Percentiles rank a stretch among this genome's conserved stretches.
Evolutionary conservation across 2,113 vertebrate species (phyloP).

Genomic region (Dendropsophus ebraccatus): DNA sequence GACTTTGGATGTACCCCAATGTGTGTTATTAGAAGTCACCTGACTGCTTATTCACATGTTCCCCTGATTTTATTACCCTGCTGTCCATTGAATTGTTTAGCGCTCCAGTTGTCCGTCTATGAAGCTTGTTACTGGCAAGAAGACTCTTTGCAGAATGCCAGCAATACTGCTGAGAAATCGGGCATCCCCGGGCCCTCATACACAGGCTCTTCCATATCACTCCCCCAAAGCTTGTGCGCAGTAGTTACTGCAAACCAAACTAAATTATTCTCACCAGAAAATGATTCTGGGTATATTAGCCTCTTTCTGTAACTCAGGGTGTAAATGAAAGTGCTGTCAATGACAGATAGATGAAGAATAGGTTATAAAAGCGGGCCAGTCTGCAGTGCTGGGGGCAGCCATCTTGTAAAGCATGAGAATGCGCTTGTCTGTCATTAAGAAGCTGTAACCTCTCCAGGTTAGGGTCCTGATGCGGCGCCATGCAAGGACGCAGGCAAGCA

Average conservation of each 20-base stretch:
- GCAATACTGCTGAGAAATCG: conserved; percentile 35
- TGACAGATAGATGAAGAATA: not conserved
- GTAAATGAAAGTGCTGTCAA: not conserved
- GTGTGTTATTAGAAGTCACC: not conserved
- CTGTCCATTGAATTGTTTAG: not conserved
- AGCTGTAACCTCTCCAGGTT: not conserved
- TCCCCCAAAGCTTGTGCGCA: not conserved
- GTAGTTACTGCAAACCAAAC: not conserved
- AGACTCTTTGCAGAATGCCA: not conserved
- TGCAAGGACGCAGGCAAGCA: no score
- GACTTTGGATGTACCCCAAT: not conserved
- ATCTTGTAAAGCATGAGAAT: not conserved
- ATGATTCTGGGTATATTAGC: not conserved
- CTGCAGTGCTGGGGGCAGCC: not conserved
- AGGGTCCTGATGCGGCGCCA: no score
- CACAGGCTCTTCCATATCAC: not conserved
- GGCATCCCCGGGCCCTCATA: not conserved
- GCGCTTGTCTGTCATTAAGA: not conserved
- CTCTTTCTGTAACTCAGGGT: not conserved
- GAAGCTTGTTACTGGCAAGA: conserved; percentile 4
- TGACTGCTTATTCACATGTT: not conserved
- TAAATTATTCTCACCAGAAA: not conserved
- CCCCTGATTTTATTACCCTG: not conserved
- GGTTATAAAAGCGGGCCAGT: not conserved
- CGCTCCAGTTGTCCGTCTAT: conserved; percentile 17